A percentile compares a stretch with the other conserved stretches of the same genome.
These are phyloP conservation scores for Trachelus stipa DNA, from an alignment of 2,888 invertebrate genomes.

Conservation along the genomic window DNA sequence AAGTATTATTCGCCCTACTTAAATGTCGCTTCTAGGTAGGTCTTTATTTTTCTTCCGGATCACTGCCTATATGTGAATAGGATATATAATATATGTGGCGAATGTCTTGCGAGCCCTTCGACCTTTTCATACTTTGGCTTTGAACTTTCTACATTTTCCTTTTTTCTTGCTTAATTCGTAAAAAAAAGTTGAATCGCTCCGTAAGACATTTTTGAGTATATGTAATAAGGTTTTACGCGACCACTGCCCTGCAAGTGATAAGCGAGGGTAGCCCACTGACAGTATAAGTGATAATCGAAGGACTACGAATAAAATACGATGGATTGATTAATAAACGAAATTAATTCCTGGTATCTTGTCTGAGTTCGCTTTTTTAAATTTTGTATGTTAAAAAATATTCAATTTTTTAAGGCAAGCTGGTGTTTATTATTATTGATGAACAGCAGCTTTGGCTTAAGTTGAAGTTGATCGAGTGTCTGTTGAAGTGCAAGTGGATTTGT, in stretches of 20 bases:
- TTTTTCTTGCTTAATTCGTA: not conserved
- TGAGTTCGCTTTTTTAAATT: not conserved
- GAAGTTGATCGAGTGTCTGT: not conserved
- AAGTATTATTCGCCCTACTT: not conserved
- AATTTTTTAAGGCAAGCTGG: not conserved
- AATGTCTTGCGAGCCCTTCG: not conserved
- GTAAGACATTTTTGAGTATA: not conserved
- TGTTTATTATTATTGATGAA: not conserved
- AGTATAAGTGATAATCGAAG: not conserved
- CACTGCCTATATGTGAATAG: not conserved
- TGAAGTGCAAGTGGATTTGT: not conserved
- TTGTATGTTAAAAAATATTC: not conserved
- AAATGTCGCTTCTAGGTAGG: not conserved
- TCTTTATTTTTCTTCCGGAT: not conserved
- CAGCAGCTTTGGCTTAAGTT: not conserved
- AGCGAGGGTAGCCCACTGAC: not conserved
- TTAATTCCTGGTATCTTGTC: not conserved
- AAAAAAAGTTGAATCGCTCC: not conserved
- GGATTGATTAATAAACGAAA: not conserved
- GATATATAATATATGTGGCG: not conserved
- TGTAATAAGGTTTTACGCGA: not conserved
- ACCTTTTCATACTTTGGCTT: not conserved
- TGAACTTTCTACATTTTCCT: not conserved
- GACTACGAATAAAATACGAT: not conserved
- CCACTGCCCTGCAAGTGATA: not conserved